A percentile compares a stretch with the other conserved stretches of the same genome.
Evolutionary conservation across 1,140 invertebrate genomes (phyloP).

Genomic region (Zaprionus gabonicus): DNA sequence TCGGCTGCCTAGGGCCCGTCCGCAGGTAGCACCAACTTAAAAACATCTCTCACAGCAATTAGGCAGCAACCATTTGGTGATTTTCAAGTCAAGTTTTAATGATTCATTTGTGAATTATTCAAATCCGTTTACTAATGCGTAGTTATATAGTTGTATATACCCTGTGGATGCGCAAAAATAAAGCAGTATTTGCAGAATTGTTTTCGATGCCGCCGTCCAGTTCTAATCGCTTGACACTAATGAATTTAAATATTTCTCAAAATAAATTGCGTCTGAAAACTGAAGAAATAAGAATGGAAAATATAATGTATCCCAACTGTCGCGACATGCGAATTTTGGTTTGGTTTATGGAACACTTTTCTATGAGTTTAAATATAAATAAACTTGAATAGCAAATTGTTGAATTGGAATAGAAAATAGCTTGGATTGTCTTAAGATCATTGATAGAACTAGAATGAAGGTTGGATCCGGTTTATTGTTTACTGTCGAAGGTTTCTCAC

Average conservation of each 20-base stretch:
- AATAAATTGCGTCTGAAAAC: conserved; percentile 37
- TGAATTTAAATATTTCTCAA: conserved; percentile 49
- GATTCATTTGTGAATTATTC: background rate
- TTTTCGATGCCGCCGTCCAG: conserved; percentile 40
- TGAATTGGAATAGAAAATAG: too few relatives aligned
- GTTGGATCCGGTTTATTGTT: too few relatives aligned
- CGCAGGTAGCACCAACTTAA: background rate
- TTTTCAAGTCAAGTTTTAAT: background rate
- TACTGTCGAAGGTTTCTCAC: too few relatives aligned
- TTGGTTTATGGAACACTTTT: background rate
- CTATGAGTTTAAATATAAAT: too few relatives aligned
- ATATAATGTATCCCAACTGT: background rate
- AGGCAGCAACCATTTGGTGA: background rate
- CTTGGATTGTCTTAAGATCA: too few relatives aligned
- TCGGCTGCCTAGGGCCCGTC: background rate
- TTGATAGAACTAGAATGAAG: too few relatives aligned
- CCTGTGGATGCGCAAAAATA: conserved; percentile 1
- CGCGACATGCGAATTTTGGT: background rate
- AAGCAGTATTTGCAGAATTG: conserved; percentile 60
- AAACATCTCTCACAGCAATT: background rate
- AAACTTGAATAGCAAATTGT: too few relatives aligned
- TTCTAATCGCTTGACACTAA: conserved; percentile 51
- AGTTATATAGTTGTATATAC: background rate
- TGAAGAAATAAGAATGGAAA: conserved; percentile 7
- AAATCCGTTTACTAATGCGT: background rate